Base-by-base conservation (phyloP, 2,797 vertebrate species). In the Betta splendens region DNA sequence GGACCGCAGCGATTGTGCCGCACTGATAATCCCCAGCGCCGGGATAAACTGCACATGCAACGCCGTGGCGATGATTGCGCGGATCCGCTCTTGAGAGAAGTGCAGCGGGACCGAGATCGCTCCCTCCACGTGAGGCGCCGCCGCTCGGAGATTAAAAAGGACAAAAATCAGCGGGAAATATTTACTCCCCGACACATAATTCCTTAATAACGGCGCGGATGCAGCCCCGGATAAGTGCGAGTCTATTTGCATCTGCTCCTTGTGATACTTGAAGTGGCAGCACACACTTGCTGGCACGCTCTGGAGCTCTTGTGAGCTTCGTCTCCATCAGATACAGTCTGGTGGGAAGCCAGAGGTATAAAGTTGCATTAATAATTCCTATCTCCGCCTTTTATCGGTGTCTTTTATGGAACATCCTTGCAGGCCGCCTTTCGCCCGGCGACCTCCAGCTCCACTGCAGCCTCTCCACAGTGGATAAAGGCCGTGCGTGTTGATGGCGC, bases 11-110 rank as follows among this genome's bases (percentile, higher is more conserved):
- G 76, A 87, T 86, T 87, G 75, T 51, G 54, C 20, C 33, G 73
- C 51, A 71, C 77, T 80, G 81, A 79, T 80, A 81, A 79, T 70
- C 45, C 43, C 38, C 56, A 85, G 75, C 29, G 52, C 62, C 15
- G 28, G 69, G 57, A 76, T 54, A 77, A 80, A 87, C 53, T 72
- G 64, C 83, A 85, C 79, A 66, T 63, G 72, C 56, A 31, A 46
- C 0, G 42, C 77, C 66, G 53, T 86, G 75, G 51, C 54, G 79
- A 83, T 80, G 81, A 89, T 83, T 80, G 77, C 83, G 43, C 17
- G 67, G 53, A 64, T 79, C 51, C 0, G 38, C 64, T 82, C 56
- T 77, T 16, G 11, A 77, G 79, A 52, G 23, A 69, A 69, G 32
- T 38, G 3, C 48, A 8, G 50, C n/a, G 15, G 11, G 53, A 68